phyloP scores from a whole-genome alignment of 2,113 vertebrate genomes.

The Dipodomys stephensi region DNA sequence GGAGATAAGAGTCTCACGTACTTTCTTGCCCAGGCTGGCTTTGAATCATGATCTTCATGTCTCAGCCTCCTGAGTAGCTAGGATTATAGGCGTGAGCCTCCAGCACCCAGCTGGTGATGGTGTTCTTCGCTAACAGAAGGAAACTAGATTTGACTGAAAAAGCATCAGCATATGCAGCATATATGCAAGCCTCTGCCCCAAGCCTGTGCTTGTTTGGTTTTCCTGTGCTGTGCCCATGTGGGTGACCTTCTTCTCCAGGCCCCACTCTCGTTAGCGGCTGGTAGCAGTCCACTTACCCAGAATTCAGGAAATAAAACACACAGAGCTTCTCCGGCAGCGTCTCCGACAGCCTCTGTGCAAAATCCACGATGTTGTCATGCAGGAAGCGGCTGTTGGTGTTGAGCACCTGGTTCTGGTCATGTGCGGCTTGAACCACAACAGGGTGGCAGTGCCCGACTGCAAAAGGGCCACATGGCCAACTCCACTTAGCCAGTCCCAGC shows the following conservation, averaged over 20 bases:
- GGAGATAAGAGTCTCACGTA: too few relatives aligned
- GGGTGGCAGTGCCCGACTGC: slow-evolving; percentile 97
- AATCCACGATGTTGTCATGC: slow-evolving; percentile 94
- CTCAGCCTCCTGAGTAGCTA: too few relatives aligned
- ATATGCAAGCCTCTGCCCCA: not conserved
- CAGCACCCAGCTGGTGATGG: too few relatives aligned
- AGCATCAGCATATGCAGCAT: not conserved
- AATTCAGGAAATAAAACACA: slow-evolving; percentile 97
- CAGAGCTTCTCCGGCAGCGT: slow-evolving; percentile 92
- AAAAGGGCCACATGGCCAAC: slow-evolving; percentile 60
- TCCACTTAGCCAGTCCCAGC: not conserved
- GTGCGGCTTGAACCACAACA: slow-evolving; percentile 91
- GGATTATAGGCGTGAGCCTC: too few relatives aligned
- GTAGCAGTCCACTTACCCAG: slow-evolving; percentile 89
- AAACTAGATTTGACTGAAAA: not conserved
- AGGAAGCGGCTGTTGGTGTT: slow-evolving; percentile 96
- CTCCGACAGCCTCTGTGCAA: slow-evolving; percentile 91
- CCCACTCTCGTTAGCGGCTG: not conserved
- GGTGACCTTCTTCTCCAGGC: too few relatives aligned
- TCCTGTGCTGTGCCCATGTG: accelerated
- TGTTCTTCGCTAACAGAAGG: not conserved
- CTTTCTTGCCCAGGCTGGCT: too few relatives aligned
- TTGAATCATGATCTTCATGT: too few relatives aligned
- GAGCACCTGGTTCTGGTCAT: slow-evolving; percentile 92
- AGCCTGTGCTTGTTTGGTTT: accelerated